These are phyloP conservation scores for Leucopsar rothschildi DNA, from an alignment of 2,113 vertebrate species.

Conservation along the genomic window DNA sequence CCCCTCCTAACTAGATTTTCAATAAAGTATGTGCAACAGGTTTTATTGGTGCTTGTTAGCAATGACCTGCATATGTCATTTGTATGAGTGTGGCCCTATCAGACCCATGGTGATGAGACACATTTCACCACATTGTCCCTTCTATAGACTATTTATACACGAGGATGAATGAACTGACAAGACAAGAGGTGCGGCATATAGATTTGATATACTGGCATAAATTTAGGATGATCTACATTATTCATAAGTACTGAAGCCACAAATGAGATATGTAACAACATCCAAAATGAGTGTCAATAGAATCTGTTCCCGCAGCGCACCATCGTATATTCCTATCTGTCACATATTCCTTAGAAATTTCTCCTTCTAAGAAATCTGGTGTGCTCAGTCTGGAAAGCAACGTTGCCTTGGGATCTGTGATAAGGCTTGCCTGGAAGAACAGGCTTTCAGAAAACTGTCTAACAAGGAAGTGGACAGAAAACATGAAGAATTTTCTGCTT, in stretches of 20 bases:
- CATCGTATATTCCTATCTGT: constrained; percentile 62
- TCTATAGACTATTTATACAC: constrained; percentile 45
- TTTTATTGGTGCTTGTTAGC: constrained; percentile 55
- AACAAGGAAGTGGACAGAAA: constrained; percentile 14
- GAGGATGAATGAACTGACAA: constrained; percentile 60
- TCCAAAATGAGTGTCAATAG: constrained; percentile 71
- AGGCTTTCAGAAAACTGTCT: not conserved
- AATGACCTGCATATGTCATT: constrained; percentile 57
- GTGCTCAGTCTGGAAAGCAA: constrained; percentile 55
- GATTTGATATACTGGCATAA: constrained; percentile 63
- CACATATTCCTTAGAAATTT: constrained; percentile 61
- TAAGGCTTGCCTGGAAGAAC: constrained; percentile 4
- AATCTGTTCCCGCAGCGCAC: constrained; percentile 63
- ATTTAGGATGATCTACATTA: constrained; percentile 68
- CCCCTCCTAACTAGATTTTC: not conserved
- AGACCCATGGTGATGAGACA: constrained; percentile 20
- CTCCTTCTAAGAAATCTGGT: constrained; percentile 63
- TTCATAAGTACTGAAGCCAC: constrained; percentile 66
- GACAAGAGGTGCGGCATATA: constrained; percentile 61
- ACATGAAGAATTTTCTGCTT: not conserved
- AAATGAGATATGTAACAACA: constrained; percentile 69
- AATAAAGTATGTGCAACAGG: constrained; percentile 17
- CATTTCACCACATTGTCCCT: constrained; percentile 36
- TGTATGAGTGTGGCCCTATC: not conserved
- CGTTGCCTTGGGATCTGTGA: constrained; percentile 38